Base-by-base conservation (phyloP, 2,888 invertebrate genomes). In the Schrankia costaestrigalis region DNA sequence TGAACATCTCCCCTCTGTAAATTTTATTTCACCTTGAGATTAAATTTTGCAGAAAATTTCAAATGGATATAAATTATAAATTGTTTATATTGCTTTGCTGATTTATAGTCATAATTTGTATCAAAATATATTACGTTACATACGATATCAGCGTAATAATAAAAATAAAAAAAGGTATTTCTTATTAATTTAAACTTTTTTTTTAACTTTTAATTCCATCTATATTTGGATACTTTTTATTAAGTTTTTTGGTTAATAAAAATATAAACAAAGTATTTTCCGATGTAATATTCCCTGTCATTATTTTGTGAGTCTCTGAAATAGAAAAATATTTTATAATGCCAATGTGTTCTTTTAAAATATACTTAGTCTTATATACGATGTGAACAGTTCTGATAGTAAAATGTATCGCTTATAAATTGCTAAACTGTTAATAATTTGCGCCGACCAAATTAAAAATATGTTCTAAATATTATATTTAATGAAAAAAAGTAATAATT, bases 391-490 rank as follows among this genome's bases (percentile, higher is more conserved):
- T 12, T 35, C 25, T 21, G n/a, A 27, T 41, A 35, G 24, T 5
- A 17, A 5, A 17, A 7, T 5, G 4, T 7, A 3, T 22, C 35
- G 15, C 21, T 35, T 50, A 29, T 32, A 50, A 35, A 36, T 31
- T 35, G 34, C 35, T 41, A 21, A 12, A 11, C 34, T 31, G 29
- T 42, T n/a, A 53, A 61, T 78, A 66, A 60, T 63, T 78, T 78
- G 75, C 72, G 67, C 64, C 50, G 71, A 72, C 73, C 71, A 74
- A 74, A 43, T 44, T 56, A 57, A 59, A 11, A 32, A 34, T 59
- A 57, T 50, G 56, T 54, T 56, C 51, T 37, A 30, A 30, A 38
- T 32, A 33, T 33, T 58, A 51, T 59, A 55, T 63, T 56, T n/a
- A n/a, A n/a, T n/a, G n/a, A 49, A 40, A 53, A 54, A 60, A 49